A percentile compares a stretch with the other conserved stretches of the same genome.
phyloP scores from a whole-genome alignment of 2,113 vertebrate species.

The Proterorhinus semilunaris region DNA sequence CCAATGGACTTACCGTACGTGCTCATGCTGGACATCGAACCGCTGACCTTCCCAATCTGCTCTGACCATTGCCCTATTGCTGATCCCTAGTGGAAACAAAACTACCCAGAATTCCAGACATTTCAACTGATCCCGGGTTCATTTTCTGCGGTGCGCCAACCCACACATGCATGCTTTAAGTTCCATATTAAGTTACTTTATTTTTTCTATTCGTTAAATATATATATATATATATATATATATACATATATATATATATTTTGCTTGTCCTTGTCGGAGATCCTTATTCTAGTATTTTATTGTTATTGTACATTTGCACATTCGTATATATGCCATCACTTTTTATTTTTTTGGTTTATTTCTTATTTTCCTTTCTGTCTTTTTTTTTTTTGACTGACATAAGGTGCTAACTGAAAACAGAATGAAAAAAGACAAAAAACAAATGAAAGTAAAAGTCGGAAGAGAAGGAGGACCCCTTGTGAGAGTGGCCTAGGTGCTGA shows the following conservation, averaged over 20 bases:
- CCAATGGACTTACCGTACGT: no score
- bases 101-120: no score
- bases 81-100: no score
- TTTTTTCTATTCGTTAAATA: slow-evolving; percentile 41
- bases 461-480: slow-evolving; percentile 18
- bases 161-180: slow-evolving; percentile 89
- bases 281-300: slow-evolving; percentile 84
- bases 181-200: slow-evolving; percentile 40
- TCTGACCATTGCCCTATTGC: no score
- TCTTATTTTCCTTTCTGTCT: slow-evolving; percentile 65
- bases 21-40: no score
- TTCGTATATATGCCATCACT: slow-evolving; percentile 83
- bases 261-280: slow-evolving; percentile 86
- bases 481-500: not conserved
- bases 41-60: no score
- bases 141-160: slow-evolving; percentile 47
- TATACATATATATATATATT: slow-evolving; percentile 62
- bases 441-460: slow-evolving; percentile 33
- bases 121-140: no score
- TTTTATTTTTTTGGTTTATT: slow-evolving; percentile 75
- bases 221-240: slow-evolving; percentile 56
- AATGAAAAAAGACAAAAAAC: slow-evolving; percentile 67
- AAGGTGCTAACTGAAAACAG: slow-evolving; percentile 88
- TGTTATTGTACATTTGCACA: slow-evolving; percentile 96
- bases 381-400: slow-evolving; percentile 80